Evolutionary conservation across 1,140 invertebrate species (phyloP).

Genomic region (Tetramorium simillimum): DNA sequence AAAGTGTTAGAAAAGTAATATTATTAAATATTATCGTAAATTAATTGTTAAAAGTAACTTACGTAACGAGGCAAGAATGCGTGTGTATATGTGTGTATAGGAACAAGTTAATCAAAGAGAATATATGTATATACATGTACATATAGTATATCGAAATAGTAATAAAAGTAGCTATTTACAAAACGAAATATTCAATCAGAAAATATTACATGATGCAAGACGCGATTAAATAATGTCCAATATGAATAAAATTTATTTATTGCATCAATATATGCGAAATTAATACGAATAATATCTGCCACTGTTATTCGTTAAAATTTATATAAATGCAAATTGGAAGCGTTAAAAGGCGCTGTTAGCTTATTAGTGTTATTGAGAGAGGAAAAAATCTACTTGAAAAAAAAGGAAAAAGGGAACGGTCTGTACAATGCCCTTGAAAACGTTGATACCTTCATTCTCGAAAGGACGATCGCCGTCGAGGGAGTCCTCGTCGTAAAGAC

Average conservation of each 20-base stretch:
- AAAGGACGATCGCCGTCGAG: slow-evolving; percentile 83
- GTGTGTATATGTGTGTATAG: not conserved
- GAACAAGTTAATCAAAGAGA: slow-evolving; percentile 2
- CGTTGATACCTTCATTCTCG: slow-evolving; percentile 83
- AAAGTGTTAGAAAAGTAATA: not conserved
- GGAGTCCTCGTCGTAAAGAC: slow-evolving; percentile 84
- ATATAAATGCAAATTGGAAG: slow-evolving; percentile 1
- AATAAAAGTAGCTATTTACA: slow-evolving; percentile 38
- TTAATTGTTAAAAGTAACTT: slow-evolving; percentile 13
- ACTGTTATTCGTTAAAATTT: not conserved
- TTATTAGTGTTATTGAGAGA: slow-evolving; percentile 8
- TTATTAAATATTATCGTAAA: not conserved
- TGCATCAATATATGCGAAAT: not conserved
- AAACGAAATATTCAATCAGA: not conserved
- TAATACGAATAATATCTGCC: not conserved
- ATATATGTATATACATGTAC: not conserved
- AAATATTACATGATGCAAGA: not conserved
- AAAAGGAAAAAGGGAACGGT: slow-evolving; percentile 7
- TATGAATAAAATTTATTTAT: not conserved
- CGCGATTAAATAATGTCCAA: not conserved
- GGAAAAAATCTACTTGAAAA: not conserved
- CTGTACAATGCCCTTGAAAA: slow-evolving; percentile 68
- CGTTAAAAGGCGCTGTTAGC: slow-evolving; percentile 2
- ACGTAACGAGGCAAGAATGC: not conserved
- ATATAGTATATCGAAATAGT: not conserved